Conservation (phyloP, 2,888 invertebrate genomes). For the Pseudeuparius sepicola region DNA sequence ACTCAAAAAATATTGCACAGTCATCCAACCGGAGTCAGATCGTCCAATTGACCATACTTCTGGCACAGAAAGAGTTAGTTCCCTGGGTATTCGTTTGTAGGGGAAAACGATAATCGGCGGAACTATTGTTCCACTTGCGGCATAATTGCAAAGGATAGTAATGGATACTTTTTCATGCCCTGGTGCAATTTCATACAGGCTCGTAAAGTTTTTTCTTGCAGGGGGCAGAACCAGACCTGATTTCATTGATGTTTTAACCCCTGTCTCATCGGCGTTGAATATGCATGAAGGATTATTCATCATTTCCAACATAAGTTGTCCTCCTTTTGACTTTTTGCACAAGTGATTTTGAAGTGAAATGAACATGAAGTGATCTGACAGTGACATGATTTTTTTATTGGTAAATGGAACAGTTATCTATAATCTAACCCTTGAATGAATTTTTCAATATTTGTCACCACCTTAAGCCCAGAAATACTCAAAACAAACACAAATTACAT, state of each 20-base stretch:
- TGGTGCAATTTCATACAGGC: conserved; percentile 10
- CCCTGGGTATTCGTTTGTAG: conserved; percentile 24
- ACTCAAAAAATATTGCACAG: conserved; percentile 1
- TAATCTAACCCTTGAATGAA: no score
- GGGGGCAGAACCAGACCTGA: conserved; percentile 12
- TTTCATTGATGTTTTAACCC: conserved; percentile 14
- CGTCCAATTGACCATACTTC: conserved; percentile 7
- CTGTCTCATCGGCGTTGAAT: conserved; percentile 20
- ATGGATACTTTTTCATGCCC: conserved; percentile 16
- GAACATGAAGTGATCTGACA: no score
- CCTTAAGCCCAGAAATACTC: no score
- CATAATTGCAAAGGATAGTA: conserved; percentile 22
- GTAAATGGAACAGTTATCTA: no score
- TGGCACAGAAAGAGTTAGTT: conserved; percentile 21
- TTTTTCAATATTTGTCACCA: no score
- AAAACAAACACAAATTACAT: no score
- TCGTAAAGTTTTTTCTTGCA: conserved; percentile 8
- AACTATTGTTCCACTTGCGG: conserved; percentile 19
- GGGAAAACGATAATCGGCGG: conserved; percentile 26
- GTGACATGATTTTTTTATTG: no score
- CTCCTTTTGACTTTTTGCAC: no score
- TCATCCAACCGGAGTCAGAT: conserved; percentile 1
- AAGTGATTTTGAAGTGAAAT: no score
- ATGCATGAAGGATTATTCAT: conserved; percentile 14
- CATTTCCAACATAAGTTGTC: conserved; percentile 13